phyloP scores from a whole-genome alignment of 1,140 invertebrate species.

The Piezodorus guildinii region DNA sequence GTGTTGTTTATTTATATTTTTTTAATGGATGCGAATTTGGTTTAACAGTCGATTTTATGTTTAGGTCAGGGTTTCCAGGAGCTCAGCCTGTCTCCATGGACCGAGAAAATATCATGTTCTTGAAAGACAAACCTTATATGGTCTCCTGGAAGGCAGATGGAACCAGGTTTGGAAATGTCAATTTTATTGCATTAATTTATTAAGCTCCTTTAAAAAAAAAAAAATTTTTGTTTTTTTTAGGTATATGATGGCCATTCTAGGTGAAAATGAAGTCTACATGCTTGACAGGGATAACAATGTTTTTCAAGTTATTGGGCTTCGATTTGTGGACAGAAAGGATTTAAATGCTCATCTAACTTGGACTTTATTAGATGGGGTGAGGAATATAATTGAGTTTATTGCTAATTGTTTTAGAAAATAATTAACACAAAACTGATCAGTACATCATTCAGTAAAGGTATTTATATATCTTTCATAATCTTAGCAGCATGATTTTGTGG shows the following conservation, averaged over 20 bases:
- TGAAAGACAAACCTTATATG: conserved; percentile 73
- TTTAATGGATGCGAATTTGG: too few species aligned
- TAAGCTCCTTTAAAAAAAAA: too few species aligned
- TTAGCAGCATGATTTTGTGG: too few species aligned
- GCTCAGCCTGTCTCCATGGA: conserved; percentile 96
- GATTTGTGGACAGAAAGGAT: conserved; percentile 68
- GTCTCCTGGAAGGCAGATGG: conserved; percentile 99
- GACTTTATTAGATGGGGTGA: conserved; percentile 88
- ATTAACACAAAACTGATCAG: too few species aligned
- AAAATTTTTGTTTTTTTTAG: conserved; percentile 42
- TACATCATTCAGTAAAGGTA: too few species aligned
- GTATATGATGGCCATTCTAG: conserved; percentile 94
- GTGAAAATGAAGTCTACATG: conserved; percentile 75
- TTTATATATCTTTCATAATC: too few species aligned
- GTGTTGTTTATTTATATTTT: too few species aligned
- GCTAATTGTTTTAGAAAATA: too few species aligned
- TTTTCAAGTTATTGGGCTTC: conserved; percentile 72
- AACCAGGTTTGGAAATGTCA: conserved; percentile 48
- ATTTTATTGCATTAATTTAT: conserved; percentile 3
- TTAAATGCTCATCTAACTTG: conserved; percentile 55
- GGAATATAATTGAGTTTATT: conserved; percentile 30
- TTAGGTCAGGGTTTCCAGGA: conserved; percentile 78
- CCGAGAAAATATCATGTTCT: conserved; percentile 59
- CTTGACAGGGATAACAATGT: conserved; percentile 90
- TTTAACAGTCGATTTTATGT: neutral